phyloP scores from a whole-genome alignment of 2,888 invertebrate species.

The Ochropacha duplaris region DNA sequence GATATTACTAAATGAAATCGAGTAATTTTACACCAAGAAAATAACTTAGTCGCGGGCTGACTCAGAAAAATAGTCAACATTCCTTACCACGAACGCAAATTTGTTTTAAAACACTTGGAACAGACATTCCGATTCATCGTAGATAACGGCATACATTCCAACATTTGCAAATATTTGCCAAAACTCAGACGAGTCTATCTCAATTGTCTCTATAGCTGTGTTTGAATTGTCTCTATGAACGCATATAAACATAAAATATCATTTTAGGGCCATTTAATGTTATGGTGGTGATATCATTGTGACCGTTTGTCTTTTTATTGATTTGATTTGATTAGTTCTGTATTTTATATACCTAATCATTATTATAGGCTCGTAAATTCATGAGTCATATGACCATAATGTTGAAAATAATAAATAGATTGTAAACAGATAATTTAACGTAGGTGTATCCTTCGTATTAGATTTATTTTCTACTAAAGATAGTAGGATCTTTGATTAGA shows the following conservation, averaged over 20 bases:
- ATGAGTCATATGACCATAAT: background rate
- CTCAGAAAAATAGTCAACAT: background rate
- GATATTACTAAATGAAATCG: background rate
- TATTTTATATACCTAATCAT: constrained; percentile 20
- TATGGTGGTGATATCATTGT: constrained; percentile 15
- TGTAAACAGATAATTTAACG: too few species aligned
- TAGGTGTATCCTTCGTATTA: too few species aligned
- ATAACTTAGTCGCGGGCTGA: background rate
- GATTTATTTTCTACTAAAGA: too few species aligned
- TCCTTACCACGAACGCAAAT: background rate
- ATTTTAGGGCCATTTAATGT: constrained; percentile 19
- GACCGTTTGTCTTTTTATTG: constrained; percentile 12
- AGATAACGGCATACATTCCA: background rate
- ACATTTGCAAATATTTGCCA: constrained; percentile 1
- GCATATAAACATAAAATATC: constrained; percentile 9
- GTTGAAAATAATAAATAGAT: too few species aligned
- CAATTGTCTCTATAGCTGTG: background rate
- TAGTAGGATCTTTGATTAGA: too few species aligned
- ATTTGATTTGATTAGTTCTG: constrained; percentile 19
- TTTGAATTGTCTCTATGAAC: constrained; percentile 12
- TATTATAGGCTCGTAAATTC: background rate
- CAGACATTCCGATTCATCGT: background rate
- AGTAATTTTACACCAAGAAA: background rate
- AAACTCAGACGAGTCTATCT: background rate
- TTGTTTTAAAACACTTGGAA: background rate